A percentile compares a stretch with the other conserved stretches of the same genome.
These are phyloP conservation scores for Aramus guarauna DNA, from an alignment of 2,113 vertebrate species.

Conservation along the genomic window DNA sequence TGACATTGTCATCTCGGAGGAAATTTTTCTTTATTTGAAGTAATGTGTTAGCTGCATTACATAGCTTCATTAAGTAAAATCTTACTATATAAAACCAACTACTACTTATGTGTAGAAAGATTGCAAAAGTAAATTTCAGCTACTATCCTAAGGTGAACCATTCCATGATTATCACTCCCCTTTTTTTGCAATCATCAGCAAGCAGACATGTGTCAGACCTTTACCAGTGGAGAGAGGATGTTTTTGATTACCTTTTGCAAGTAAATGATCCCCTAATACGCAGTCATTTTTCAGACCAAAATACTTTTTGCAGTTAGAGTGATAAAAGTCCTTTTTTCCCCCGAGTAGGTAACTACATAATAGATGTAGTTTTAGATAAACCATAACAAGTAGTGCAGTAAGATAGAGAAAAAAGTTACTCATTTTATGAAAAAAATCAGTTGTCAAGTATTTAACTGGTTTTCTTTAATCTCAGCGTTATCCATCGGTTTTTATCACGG, in stretches of 20 bases:
- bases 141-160: background rate
- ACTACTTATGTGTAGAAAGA: background rate
- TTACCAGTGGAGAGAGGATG: background rate
- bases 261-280: background rate
- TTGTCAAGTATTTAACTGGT: background rate
- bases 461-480: constrained; percentile 75
- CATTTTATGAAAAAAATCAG: background rate
- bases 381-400: background rate
- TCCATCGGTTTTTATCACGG: constrained; percentile 90
- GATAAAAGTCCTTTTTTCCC: background rate
- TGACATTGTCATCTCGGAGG: background rate
- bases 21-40: background rate
- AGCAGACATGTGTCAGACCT: background rate
- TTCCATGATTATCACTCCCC: background rate
- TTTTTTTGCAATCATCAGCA: background rate
- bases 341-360: background rate
- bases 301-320: background rate
- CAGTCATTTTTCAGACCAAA: background rate
- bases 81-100: background rate
- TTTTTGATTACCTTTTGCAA: background rate
- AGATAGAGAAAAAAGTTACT: background rate
- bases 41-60: background rate
- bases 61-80: background rate
- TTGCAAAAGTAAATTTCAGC: background rate
- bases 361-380: background rate